Base-by-base conservation (phyloP, 2,113 vertebrate genomes). In the Hippotragus niger region DNA sequence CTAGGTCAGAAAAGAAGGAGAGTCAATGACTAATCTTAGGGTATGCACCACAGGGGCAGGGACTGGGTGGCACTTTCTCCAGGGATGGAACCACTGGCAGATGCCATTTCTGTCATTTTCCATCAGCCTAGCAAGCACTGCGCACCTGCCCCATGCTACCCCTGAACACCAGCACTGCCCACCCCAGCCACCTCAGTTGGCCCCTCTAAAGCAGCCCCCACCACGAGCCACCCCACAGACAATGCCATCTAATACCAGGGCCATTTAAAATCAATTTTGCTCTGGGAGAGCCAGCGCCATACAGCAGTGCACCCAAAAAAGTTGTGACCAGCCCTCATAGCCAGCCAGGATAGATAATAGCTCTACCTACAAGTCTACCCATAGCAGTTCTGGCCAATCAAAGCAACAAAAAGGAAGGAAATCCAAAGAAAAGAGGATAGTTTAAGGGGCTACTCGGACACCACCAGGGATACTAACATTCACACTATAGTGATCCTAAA, bases 181-280 rank as follows among this genome's bases (percentile, higher is more conserved):
- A 17, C 8, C 76, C 27, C 45, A 47, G 27, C 76, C 76, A 31
- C 76, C 2, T 29, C 45, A 11, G 45, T 9, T 50, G 45, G 8
- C 45, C 45, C 45, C 29, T 50, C 29, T 31, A 80, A 80, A 80
- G 76, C 45, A 80, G 27, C 45, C 27, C 43, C 45, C 4, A 50
- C 15, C 27, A 31, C 9, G 8, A 1, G 1, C 76, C 45, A 33
- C 27, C 15, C 45, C 2, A 0, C 15, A 80, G 76, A 47, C 15
- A 6, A 3, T 9, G 27, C 45, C 76, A 31, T 19, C 15, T 50
- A 31, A 80, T 47, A 50, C 15, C 29, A 80, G 16, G 31, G 76
- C 29, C 29, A 80, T 27, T 80, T 45, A 27, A 47, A 80, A 50
- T 31, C 27, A 31, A 27, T 31, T 50, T 80, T 80, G 45, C 45